phyloP scores from a whole-genome alignment of 2,113 vertebrate genomes.

The Gymnorhina tibicen region DNA sequence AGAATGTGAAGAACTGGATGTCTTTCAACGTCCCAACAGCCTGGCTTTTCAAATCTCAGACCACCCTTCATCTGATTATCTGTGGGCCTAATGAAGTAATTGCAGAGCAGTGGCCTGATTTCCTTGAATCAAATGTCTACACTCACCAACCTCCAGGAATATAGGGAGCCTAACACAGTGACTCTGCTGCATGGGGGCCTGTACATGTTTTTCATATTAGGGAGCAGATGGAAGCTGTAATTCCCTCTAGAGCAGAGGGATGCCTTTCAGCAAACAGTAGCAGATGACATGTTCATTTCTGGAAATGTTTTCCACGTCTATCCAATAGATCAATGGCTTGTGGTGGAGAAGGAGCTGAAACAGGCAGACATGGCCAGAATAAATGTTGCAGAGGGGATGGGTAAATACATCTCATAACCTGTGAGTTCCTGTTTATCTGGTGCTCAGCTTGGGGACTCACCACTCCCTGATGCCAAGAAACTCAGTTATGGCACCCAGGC shows the following conservation, averaged over 20 bases:
- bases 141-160: constrained; percentile 47
- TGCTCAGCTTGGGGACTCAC: background rate
- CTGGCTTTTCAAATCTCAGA: constrained; percentile 55
- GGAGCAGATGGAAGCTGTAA: constrained; percentile 76
- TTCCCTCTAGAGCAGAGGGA: constrained; percentile 56
- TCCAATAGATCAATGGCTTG: constrained; percentile 41
- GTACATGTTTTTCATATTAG: constrained; percentile 73
- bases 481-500: background rate
- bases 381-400: background rate
- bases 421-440: background rate
- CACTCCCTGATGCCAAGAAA: background rate
- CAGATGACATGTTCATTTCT: constrained; percentile 68
- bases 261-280: constrained; percentile 70
- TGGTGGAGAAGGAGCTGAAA: background rate
- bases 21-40: background rate
- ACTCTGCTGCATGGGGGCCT: background rate
- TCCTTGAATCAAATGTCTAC: constrained; percentile 64
- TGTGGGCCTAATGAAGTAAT: constrained; percentile 72
- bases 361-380: background rate
- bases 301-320: constrained; percentile 58
- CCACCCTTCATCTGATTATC: constrained; percentile 75
- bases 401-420: background rate
- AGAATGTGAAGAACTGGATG: background rate
- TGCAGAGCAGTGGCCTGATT: constrained; percentile 61
- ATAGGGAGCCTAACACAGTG: constrained; percentile 36